Percentiles rank a stretch among this genome's conserved stretches.
phyloP scores from a whole-genome alignment of 2,113 vertebrate genomes.

The Crotalus tigris region DNA sequence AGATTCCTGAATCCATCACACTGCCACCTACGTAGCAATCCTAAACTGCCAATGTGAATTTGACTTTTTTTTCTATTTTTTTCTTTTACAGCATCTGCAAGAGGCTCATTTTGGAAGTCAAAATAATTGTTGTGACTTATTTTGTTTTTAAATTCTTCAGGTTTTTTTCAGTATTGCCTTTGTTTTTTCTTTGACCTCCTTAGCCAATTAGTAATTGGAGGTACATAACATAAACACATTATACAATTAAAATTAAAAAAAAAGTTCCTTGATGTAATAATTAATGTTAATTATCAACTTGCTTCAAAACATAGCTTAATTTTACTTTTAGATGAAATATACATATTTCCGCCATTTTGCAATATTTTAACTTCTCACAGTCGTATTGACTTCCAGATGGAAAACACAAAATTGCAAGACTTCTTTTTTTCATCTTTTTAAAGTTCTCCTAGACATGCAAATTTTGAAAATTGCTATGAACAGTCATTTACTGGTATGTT shows the following conservation, averaged over 20 bases:
- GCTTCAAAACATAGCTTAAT: background rate
- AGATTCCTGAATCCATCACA: background rate
- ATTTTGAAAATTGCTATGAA: conserved; percentile 56
- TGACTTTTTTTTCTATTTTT: background rate
- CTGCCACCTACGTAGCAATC: background rate
- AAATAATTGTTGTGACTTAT: background rate
- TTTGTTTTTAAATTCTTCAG: background rate
- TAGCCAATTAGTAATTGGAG: background rate
- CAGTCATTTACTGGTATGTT: conserved; percentile 61
- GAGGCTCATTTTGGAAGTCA: too few relatives aligned
- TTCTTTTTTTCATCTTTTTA: conserved; percentile 36
- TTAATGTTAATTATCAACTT: background rate
- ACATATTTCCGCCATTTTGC: conserved; percentile 11
- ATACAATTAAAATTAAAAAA: background rate
- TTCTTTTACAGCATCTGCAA: background rate
- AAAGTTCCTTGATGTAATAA: background rate
- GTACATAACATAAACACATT: background rate
- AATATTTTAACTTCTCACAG: conserved; percentile 2
- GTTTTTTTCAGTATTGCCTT: too few relatives aligned
- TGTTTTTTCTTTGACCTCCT: background rate
- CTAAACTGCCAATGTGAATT: background rate
- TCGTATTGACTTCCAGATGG: conserved; percentile 16
- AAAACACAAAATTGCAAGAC: conserved; percentile 34
- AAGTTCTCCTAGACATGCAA: conserved; percentile 59
- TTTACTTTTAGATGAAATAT: conserved; percentile 15